A percentile compares a stretch with the other conserved stretches of the same genome.
Evolutionary conservation across 2,797 vertebrate species (phyloP).

Genomic region (Centroberyx gerrardi): DNA sequence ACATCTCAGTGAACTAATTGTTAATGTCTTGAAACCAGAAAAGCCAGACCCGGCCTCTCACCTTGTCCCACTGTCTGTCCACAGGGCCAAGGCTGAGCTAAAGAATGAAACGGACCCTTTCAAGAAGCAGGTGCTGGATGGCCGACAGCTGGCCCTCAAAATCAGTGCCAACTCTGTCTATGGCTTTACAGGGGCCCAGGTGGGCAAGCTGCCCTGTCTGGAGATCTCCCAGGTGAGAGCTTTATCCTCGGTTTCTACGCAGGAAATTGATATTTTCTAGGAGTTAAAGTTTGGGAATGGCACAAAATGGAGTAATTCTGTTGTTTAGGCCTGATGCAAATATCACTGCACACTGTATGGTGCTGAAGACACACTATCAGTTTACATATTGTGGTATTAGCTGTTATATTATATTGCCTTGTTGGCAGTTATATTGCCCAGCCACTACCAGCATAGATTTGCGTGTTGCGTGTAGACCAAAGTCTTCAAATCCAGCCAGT

Average conservation of each 20-base stretch:
- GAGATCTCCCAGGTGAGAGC: conserved; percentile 94
- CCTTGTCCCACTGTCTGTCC: neutral
- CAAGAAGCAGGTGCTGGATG: conserved; percentile 93
- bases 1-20: too few species aligned
- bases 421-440: too few species aligned
- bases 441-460: too few species aligned
- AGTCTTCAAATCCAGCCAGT: neutral
- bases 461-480: too few species aligned
- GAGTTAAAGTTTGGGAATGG: too few species aligned
- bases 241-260: neutral
- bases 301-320: too few species aligned
- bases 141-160: conserved; percentile 93
- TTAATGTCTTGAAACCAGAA: too few species aligned
- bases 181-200: conserved; percentile 95
- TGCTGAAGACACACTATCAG: too few species aligned
- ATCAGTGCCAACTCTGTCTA: conserved; percentile 96
- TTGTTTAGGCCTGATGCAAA: too few species aligned
- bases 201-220: conserved; percentile 93
- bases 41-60: neutral
- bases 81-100: conserved; percentile 92
- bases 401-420: too few species aligned
- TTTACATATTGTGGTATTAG: too few species aligned
- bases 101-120: conserved; percentile 93
- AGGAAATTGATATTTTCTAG: neutral
- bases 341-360: too few species aligned